These are phyloP conservation scores for Eledone cirrhosa DNA, from an alignment of 2,888 invertebrate species.

Conservation along the genomic window DNA sequence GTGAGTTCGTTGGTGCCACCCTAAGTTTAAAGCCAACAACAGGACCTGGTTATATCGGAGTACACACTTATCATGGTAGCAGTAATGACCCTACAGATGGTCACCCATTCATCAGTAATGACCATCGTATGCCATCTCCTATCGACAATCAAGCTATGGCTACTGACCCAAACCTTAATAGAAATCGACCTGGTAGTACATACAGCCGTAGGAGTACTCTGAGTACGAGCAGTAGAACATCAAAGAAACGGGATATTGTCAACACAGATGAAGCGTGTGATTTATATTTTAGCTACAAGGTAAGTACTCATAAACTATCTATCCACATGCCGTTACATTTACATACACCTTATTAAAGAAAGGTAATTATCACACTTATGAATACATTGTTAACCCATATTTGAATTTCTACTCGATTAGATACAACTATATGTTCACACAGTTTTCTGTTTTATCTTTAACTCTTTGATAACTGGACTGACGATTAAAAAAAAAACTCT, in stretches of 20 bases:
- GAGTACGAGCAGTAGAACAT: constrained; percentile 51
- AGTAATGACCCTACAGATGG: constrained; percentile 33
- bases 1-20: constrained; percentile 53
- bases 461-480: too few species aligned
- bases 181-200: constrained; percentile 46
- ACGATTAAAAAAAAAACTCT: too few species aligned
- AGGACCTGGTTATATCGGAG: background rate
- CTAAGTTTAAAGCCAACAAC: constrained; percentile 32
- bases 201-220: constrained; percentile 50
- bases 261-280: constrained; percentile 40
- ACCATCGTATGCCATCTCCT: constrained; percentile 4
- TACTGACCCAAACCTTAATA: constrained; percentile 8
- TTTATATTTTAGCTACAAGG: constrained; percentile 54
- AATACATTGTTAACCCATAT: too few species aligned
- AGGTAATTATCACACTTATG: too few species aligned
- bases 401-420: too few species aligned
- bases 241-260: constrained; percentile 45
- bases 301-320: constrained; percentile 20
- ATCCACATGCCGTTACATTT: too few species aligned
- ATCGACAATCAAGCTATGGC: constrained; percentile 4
- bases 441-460: too few species aligned
- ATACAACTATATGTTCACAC: too few species aligned
- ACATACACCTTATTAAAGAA: too few species aligned
- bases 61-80: background rate
- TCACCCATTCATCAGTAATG: constrained; percentile 16